Conservation (phyloP, 2,888 invertebrate species). For the Drosophila greeni region DNA sequence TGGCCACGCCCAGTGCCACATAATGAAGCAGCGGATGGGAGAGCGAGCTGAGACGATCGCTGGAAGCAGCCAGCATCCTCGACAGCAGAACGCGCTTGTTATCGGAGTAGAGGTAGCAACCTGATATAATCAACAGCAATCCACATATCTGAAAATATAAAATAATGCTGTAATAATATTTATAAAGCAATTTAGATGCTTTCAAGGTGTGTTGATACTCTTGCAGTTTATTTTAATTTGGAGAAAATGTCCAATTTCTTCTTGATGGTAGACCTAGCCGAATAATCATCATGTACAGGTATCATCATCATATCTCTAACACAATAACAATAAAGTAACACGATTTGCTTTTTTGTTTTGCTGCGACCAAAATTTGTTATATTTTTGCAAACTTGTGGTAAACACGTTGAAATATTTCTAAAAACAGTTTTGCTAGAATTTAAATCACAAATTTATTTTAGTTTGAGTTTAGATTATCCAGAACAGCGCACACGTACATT, state of each 20-base stretch:
- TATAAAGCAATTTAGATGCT: too few relatives aligned
- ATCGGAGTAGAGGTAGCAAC: constrained; percentile 86
- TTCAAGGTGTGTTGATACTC: too few relatives aligned
- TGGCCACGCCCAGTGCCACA: constrained; percentile 84
- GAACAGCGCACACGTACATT: background rate
- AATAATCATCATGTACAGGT: too few relatives aligned
- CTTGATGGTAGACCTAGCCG: too few relatives aligned
- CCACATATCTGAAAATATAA: constrained; percentile 86
- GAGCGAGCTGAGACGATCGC: constrained; percentile 80
- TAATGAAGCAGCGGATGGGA: constrained; percentile 89
- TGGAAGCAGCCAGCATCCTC: constrained; percentile 83
- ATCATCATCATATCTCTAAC: too few relatives aligned
- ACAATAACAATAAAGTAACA: too few relatives aligned
- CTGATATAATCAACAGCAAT: constrained; percentile 84
- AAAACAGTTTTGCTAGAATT: background rate
- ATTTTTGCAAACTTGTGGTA: too few relatives aligned
- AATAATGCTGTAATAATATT: background rate
- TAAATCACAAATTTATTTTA: background rate
- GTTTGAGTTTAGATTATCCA: background rate
- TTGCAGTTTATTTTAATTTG: too few relatives aligned
- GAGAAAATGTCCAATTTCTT: too few relatives aligned
- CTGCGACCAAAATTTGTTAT: too few relatives aligned
- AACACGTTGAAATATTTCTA: background rate
- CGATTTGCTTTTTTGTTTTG: too few relatives aligned
- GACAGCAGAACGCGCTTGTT: constrained; percentile 86